These are phyloP conservation scores for Trachymyrmex septentrionalis DNA, from an alignment of 1,140 invertebrate genomes.

Conservation along the genomic window DNA sequence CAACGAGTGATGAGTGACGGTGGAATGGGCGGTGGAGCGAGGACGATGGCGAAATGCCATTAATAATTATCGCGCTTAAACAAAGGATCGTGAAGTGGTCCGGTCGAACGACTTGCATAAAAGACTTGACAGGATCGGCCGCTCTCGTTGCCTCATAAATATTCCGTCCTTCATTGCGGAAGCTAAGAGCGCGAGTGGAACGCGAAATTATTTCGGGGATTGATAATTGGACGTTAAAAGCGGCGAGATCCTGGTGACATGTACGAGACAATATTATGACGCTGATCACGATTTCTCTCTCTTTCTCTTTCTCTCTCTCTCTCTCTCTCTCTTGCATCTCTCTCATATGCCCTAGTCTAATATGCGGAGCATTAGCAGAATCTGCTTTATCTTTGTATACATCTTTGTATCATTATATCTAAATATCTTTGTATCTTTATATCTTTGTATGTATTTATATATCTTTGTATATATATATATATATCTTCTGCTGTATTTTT, in stretches of 20 bases:
- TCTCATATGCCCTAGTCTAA: no score
- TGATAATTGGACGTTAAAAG: conserved; percentile 55
- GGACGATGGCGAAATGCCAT: conserved; percentile 58
- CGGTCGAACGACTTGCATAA: conserved; percentile 61
- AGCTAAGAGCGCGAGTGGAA: conserved; percentile 28
- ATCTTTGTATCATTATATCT: no score
- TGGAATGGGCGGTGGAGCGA: background rate
- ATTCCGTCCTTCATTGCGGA: conserved; percentile 49
- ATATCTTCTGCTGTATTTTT: no score
- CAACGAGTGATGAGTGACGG: background rate
- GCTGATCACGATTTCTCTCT: background rate
- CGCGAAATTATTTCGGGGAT: conserved; percentile 56
- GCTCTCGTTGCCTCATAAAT: conserved; percentile 57
- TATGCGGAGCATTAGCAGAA: no score
- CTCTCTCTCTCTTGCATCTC: no score
- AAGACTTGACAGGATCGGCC: conserved; percentile 59
- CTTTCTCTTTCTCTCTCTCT: background rate
- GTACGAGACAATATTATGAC: conserved; percentile 41
- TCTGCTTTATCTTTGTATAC: no score
- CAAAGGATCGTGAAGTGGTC: conserved; percentile 52
- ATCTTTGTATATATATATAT: no score
- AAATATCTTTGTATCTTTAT: no score
- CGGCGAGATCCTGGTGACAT: conserved; percentile 12
- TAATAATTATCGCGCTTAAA: conserved; percentile 67
- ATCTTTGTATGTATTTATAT: no score